phyloP scores from a whole-genome alignment of 2,113 vertebrate genomes.

The Phainopepla nitens region DNA sequence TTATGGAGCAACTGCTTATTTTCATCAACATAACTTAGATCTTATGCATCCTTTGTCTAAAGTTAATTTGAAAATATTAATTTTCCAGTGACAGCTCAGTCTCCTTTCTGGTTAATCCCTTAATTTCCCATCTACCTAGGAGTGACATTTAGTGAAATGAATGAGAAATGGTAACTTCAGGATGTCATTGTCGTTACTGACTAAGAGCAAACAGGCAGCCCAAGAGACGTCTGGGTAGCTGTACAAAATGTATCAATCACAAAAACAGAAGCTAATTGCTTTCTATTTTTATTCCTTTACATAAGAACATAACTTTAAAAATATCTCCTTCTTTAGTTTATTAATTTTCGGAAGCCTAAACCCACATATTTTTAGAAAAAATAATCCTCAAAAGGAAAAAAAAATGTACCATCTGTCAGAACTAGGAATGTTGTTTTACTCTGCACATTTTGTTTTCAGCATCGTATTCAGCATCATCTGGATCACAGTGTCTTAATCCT shows the following conservation, averaged over 20 bases:
- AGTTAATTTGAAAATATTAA: constrained; percentile 53
- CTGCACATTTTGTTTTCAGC: constrained; percentile 14
- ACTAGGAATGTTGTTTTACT: background rate
- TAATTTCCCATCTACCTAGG: constrained; percentile 35
- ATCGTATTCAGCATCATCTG: constrained; percentile 2
- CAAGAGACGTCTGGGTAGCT: background rate
- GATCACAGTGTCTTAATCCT: constrained; percentile 3
- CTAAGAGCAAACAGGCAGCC: background rate
- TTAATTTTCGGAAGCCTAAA: background rate
- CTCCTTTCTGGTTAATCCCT: constrained; percentile 37
- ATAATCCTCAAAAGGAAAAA: background rate
- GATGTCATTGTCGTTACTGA: background rate
- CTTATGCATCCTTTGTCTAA: constrained; percentile 25
- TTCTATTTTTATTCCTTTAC: background rate
- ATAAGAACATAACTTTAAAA: background rate
- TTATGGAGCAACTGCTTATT: background rate
- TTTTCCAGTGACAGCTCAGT: constrained; percentile 31
- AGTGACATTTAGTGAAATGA: constrained; percentile 25
- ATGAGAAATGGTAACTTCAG: constrained; percentile 7
- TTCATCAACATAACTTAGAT: constrained; percentile 36
- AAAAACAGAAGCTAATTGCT: background rate
- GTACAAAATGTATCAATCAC: background rate
- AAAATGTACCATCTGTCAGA: constrained; percentile 6
- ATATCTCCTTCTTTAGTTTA: background rate
- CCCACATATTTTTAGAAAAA: background rate